Conservation (phyloP, 1,140 invertebrate genomes). For the Drosophila nannoptera region DNA sequence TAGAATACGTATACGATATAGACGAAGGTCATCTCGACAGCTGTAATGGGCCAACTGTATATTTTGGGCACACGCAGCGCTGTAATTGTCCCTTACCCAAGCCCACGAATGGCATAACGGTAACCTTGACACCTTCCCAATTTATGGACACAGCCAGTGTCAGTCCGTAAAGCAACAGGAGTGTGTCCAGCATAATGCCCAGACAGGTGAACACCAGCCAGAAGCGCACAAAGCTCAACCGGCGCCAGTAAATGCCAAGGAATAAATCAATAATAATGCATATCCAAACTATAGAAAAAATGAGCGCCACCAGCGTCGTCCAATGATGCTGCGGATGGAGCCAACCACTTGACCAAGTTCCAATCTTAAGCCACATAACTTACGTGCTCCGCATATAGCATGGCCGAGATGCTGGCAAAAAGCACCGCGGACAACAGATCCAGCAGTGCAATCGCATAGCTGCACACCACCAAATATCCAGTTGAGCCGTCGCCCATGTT, state of each 20-base stretch:
- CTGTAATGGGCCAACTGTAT: not conserved
- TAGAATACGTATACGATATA: slow-evolving; percentile 61
- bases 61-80: not conserved
- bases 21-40: slow-evolving; percentile 69
- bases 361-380: slow-evolving; percentile 17
- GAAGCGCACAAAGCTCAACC: slow-evolving; percentile 38
- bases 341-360: not conserved
- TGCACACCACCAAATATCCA: slow-evolving; percentile 64
- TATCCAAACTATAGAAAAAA: slow-evolving; percentile 56
- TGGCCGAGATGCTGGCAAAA: slow-evolving; percentile 53
- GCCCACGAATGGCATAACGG: slow-evolving; percentile 54
- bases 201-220: slow-evolving; percentile 63
- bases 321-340: slow-evolving; percentile 30
- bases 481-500: slow-evolving; percentile 33
- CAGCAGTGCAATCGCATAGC: slow-evolving; percentile 59
- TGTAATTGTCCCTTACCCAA: slow-evolving; percentile 36
- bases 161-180: slow-evolving; percentile 56
- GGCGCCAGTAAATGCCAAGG: slow-evolving; percentile 38
- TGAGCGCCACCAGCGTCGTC: slow-evolving; percentile 44
- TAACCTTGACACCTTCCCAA: slow-evolving; percentile 59
- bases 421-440: slow-evolving; percentile 61
- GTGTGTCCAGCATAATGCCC: slow-evolving; percentile 52
- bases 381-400: slow-evolving; percentile 54
- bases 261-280: slow-evolving; percentile 41
- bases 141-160: slow-evolving; percentile 50